These are phyloP conservation scores for Argentina silus DNA, from an alignment of 2,797 vertebrate species.

Conservation along the genomic window DNA sequence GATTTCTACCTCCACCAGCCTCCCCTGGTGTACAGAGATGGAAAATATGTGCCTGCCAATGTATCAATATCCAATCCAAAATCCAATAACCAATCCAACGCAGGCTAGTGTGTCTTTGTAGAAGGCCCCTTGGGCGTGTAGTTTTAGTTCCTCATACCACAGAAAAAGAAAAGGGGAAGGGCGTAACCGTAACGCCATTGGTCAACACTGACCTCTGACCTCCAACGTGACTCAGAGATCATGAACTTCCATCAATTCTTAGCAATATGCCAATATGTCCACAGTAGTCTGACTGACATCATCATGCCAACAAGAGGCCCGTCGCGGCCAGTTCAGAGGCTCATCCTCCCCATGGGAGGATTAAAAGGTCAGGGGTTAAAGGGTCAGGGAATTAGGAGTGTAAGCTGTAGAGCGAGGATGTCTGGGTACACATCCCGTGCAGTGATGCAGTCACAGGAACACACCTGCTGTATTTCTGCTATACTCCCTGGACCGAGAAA, in stretches of 20 bases:
- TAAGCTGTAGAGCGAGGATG: background rate
- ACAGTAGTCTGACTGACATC: background rate
- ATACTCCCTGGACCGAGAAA: too few relatives aligned
- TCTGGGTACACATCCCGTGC: too few relatives aligned
- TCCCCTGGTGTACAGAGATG: background rate
- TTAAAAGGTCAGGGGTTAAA: slow-evolving; percentile 19
- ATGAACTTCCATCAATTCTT: background rate
- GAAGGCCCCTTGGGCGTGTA: background rate
- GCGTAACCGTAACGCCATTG: background rate
- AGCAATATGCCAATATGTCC: background rate
- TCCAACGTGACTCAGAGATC: background rate
- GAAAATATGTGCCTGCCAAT: background rate
- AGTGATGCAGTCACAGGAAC: background rate
- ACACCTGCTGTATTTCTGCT: too few relatives aligned
- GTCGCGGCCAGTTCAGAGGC: background rate
- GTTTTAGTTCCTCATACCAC: background rate
- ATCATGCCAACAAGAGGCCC: background rate
- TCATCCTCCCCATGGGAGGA: background rate
- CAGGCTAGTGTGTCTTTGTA: background rate
- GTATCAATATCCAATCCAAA: background rate
- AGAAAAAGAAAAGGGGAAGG: background rate
- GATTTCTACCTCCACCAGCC: background rate
- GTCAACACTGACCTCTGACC: background rate
- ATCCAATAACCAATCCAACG: background rate
- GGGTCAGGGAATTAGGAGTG: background rate